phyloP scores from a whole-genome alignment of 1,140 invertebrate genomes.

The Polyergus mexicanus region DNA sequence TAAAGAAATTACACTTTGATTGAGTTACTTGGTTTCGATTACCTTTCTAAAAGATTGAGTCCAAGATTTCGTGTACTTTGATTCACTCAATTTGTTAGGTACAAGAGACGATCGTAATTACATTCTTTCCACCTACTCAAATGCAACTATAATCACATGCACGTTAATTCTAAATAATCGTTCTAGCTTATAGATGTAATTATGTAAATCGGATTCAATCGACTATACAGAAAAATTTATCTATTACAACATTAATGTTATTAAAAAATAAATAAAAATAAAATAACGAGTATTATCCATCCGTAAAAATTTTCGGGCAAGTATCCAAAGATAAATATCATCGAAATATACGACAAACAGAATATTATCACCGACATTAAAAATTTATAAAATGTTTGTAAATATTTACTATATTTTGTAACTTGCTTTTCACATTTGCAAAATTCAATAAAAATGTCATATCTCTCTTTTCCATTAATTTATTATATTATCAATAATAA shows the following conservation, averaged over 20 bases:
- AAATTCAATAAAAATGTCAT: background rate
- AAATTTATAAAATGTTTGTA: too few relatives aligned
- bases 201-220: slow-evolving; percentile 3
- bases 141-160: slow-evolving; percentile 22
- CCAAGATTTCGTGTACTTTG: background rate
- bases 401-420: slow-evolving; percentile 2
- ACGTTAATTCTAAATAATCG: slow-evolving; percentile 39
- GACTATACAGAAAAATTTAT: background rate
- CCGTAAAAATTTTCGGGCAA: background rate
- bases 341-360: background rate
- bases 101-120: slow-evolving; percentile 26
- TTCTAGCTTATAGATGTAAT: slow-evolving; percentile 26
- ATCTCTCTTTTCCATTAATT: background rate
- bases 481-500: background rate
- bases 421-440: background rate
- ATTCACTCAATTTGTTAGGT: slow-evolving; percentile 27
- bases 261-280: too few relatives aligned
- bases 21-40: slow-evolving; percentile 25
- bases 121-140: background rate
- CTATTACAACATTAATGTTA: background rate
- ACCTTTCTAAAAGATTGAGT: slow-evolving; percentile 21
- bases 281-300: background rate
- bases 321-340: background rate
- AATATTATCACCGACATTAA: background rate
- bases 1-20: slow-evolving; percentile 32